A percentile compares a stretch with the other conserved stretches of the same genome.
Conservation (phyloP, 1,140 invertebrate genomes). For the Cataglyphis hispanica region DNA sequence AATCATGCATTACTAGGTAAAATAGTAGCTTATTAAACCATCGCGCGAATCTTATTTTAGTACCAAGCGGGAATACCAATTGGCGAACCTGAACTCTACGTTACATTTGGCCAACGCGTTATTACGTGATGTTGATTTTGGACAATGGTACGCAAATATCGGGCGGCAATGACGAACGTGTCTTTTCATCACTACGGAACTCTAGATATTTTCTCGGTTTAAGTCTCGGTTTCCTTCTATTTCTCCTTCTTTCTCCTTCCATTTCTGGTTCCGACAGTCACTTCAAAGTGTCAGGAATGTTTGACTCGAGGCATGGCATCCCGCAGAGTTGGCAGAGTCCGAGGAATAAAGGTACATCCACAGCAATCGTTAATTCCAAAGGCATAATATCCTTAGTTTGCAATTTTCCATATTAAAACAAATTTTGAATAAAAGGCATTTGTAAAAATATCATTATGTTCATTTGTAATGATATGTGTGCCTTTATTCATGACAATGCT, state of each 20-base stretch:
- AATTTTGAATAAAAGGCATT: neutral
- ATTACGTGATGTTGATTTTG: constrained; percentile 54
- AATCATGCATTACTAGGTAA: neutral
- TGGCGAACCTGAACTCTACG: neutral
- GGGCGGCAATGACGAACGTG: neutral
- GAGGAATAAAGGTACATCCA: constrained; percentile 72
- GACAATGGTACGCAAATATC: constrained; percentile 39
- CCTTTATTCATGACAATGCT: neutral
- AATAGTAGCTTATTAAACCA: constrained; percentile 10
- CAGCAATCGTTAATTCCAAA: constrained; percentile 57
- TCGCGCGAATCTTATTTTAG: constrained; percentile 14
- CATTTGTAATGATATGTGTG: neutral
- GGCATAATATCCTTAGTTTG: neutral
- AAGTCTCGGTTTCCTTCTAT: constrained; percentile 45
- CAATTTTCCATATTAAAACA: neutral
- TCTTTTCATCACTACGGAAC: constrained; percentile 65
- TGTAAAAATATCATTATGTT: neutral
- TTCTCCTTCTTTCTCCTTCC: constrained; percentile 65
- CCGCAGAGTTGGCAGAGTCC: constrained; percentile 74
- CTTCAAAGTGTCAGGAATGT: constrained; percentile 78
- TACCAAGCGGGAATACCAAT: neutral
- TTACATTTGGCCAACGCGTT: constrained; percentile 18
- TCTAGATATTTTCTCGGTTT: constrained; percentile 68
- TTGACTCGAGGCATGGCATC: constrained; percentile 75
- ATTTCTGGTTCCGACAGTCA: constrained; percentile 77